Conservation (phyloP, 2,113 vertebrate genomes). For the Arvicanthis niloticus region DNA sequence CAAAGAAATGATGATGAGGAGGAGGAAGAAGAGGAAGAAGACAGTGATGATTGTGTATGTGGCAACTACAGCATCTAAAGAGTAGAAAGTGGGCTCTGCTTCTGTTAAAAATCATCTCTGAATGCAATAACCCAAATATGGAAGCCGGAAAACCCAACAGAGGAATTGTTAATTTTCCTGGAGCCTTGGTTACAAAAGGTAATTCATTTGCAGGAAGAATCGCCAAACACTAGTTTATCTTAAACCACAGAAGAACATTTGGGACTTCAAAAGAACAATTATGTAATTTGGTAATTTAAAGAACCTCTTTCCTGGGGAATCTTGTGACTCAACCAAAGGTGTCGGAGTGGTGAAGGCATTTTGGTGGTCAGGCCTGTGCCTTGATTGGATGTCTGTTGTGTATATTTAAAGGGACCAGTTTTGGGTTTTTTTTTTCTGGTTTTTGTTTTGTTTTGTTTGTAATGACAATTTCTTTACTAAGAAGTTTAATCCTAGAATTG, state of each 20-base stretch:
- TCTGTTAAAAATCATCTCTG: constrained; percentile 13
- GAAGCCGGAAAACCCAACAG: background rate
- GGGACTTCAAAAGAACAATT: constrained; percentile 60
- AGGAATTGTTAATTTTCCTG: constrained; percentile 33
- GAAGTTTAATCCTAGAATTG: constrained; percentile 82
- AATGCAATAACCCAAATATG: background rate
- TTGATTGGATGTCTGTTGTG: constrained; percentile 28
- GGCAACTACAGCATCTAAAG: background rate
- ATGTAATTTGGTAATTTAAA: constrained; percentile 56
- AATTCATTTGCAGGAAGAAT: constrained; percentile 54
- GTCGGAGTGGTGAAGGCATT: background rate
- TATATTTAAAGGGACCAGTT: constrained; percentile 63
- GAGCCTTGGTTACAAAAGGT: constrained; percentile 24
- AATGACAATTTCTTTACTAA: constrained; percentile 84
- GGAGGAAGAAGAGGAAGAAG: too few relatives aligned
- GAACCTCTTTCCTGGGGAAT: constrained; percentile 61
- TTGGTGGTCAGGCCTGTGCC: background rate
- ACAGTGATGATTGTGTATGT: background rate
- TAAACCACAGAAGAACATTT: constrained; percentile 65
- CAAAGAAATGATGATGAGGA: background rate
- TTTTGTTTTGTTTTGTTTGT: background rate
- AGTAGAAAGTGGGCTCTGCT: background rate
- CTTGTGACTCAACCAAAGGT: constrained; percentile 22
- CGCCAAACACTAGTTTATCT: constrained; percentile 54
- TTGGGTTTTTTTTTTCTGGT: background rate